phyloP scores from a whole-genome alignment of 2,888 invertebrate genomes.

The Itoplectis maculator region DNA sequence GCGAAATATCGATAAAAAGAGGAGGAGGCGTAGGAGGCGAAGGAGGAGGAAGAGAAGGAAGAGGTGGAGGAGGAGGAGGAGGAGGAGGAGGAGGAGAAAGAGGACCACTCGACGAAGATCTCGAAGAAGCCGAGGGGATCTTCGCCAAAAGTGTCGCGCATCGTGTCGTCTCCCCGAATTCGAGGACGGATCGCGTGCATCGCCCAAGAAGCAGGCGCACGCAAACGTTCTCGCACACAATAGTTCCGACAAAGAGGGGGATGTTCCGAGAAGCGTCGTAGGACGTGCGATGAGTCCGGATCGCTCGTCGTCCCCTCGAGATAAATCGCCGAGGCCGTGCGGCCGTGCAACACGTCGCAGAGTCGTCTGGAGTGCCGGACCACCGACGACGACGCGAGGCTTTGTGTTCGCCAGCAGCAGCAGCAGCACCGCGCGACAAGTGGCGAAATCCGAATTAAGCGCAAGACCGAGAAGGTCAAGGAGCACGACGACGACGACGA shows the following conservation, averaged over 20 bases:
- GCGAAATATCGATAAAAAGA: conserved; percentile 8
- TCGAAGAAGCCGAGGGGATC: conserved; percentile 3
- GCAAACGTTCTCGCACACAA: conserved; percentile 2
- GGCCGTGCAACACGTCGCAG: conserved; percentile 11
- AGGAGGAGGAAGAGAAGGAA: too few species aligned
- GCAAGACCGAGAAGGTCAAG: conserved; percentile 11
- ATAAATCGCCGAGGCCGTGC: conserved; percentile 45
- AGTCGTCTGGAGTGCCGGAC: conserved; percentile 14
- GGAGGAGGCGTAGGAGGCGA: too few species aligned
- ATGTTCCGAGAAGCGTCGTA: conserved; percentile 52
- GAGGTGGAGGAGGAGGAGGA: too few species aligned
- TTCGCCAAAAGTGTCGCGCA: neutral
- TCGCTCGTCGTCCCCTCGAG: conserved; percentile 54
- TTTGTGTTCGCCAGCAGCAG: conserved; percentile 2
- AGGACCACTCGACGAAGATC: neutral
- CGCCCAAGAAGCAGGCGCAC: neutral
- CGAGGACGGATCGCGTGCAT: neutral
- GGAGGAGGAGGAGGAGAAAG: too few species aligned
- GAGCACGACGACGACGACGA: neutral
- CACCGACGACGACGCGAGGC: neutral
- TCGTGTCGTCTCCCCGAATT: neutral
- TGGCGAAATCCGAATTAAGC: neutral
- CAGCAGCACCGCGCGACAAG: conserved; percentile 17
- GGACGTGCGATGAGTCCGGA: conserved; percentile 62
- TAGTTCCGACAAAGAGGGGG: conserved; percentile 23